phyloP scores from a whole-genome alignment of 2,797 vertebrate species.

The Nyctibius grandis region DNA sequence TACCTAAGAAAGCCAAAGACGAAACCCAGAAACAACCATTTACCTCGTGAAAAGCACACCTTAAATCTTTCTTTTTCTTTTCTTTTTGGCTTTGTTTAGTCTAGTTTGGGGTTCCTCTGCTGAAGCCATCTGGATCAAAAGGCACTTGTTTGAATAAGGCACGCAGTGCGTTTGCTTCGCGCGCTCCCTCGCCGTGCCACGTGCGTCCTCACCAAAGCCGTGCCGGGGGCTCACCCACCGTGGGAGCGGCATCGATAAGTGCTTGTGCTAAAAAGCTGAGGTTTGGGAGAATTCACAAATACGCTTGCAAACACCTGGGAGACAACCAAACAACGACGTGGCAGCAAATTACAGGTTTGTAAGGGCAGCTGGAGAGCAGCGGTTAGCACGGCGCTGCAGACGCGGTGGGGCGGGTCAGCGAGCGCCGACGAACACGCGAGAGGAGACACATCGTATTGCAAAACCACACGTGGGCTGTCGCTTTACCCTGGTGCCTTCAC shows the following conservation, averaged over 20 bases:
- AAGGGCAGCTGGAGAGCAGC: neutral
- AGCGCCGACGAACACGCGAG: fast-evolving
- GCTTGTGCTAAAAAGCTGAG: fast-evolving
- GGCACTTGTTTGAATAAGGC: neutral
- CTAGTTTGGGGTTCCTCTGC: neutral
- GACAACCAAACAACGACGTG: fast-evolving
- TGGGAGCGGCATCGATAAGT: fast-evolving
- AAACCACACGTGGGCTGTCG: fast-evolving
- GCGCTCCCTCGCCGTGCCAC: fast-evolving
- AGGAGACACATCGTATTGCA: fast-evolving
- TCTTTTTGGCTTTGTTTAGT: neutral
- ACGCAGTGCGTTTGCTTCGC: fast-evolving
- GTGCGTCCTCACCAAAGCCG: fast-evolving
- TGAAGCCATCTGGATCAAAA: fast-evolving
- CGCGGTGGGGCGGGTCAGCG: neutral
- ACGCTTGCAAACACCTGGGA: neutral
- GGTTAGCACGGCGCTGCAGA: fast-evolving
- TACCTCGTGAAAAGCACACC: neutral
- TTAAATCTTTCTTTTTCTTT: neutral
- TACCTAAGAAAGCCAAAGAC: neutral
- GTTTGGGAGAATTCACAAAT: fast-evolving
- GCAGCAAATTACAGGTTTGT: fast-evolving
- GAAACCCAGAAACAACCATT: neutral
- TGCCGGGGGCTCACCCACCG: neutral
- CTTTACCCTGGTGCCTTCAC: neutral